Base-by-base conservation (phyloP, 2,113 vertebrate genomes). In the Strix aluco region DNA sequence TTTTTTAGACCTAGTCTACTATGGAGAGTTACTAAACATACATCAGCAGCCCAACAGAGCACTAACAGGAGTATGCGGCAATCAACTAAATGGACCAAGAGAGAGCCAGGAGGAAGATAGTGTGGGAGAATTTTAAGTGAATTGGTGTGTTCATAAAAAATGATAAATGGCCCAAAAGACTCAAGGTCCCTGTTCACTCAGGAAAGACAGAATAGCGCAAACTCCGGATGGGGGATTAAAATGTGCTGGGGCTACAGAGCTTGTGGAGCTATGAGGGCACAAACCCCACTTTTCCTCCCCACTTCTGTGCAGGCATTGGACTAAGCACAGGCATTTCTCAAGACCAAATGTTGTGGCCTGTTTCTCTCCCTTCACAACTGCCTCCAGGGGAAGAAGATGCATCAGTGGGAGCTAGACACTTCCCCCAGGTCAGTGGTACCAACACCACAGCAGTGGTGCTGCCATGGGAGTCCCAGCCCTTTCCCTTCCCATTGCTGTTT, bases 11-110 rank as follows among this genome's bases (percentile, higher is more conserved):
- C 78, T 55, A 89, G 86, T 55, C 93, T 89, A 6, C 86, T 91
- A 81, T 87, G 87, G 72, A 90, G 81, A 94, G 83, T 85, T 96
- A 71, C 94, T 93, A 79, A 94, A 89, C 81, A 91, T 96, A 90
- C 72, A 97, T 96, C 95, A 95, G 74, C 87, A 86, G 88, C 93
- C 92, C 94, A 97, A 91, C 88, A 75, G 66, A 21, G 87, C 94
- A 85, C 90, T 89, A 87, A 92, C 66, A 54, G 75, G 51, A 94
- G 79, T 70, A 44, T 36, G 57, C 27, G 0, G 72, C 95, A 90
- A 90, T 96, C 96, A 96, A 90, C 71, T 89, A 94, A 96, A 95
- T 65, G 86, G 91, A 89, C 86, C 59, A 16, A 86, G 78, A 10
- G 2, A 93, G 79, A 90, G 86, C 72, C 0, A 5, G 61, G 46